phyloP scores from a whole-genome alignment of 1,140 invertebrate genomes.

The Zaprionus camerounensis region DNA sequence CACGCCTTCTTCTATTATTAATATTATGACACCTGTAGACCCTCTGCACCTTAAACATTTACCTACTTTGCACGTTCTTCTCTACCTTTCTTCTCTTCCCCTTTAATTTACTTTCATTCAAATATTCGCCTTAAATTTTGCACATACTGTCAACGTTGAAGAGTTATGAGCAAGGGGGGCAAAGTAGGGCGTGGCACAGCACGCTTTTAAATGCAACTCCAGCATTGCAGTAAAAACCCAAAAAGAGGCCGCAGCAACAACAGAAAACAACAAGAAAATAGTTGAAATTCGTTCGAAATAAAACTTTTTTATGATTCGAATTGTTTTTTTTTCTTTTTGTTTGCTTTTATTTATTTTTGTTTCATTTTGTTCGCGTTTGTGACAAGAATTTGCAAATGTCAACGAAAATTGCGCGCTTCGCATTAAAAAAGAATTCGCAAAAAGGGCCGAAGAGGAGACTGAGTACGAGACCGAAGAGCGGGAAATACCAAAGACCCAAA shows the following conservation, averaged over 20 bases:
- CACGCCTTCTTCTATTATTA: neutral
- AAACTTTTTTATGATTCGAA: conserved; percentile 38
- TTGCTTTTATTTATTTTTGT: conserved; percentile 22
- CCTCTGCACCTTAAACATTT: conserved; percentile 64
- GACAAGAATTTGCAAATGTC: conserved; percentile 82
- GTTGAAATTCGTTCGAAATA: conserved; percentile 66
- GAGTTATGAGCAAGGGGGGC: neutral
- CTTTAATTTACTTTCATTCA: conserved; percentile 66
- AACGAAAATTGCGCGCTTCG: conserved; percentile 75
- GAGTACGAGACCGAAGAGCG: conserved; percentile 4
- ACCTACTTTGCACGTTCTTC: conserved; percentile 50
- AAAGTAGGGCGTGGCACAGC: neutral
- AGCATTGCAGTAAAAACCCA: conserved; percentile 43
- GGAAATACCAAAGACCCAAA: conserved; percentile 50
- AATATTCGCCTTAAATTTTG: conserved; percentile 61
- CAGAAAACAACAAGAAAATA: conserved; percentile 63
- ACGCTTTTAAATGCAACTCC: conserved; percentile 71
- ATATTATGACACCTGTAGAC: neutral
- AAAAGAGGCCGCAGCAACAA: conserved; percentile 27
- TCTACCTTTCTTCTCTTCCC: neutral
- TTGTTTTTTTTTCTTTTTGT: conserved; percentile 22
- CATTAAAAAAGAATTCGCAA: conserved; percentile 72
- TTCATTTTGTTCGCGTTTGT: conserved; percentile 59
- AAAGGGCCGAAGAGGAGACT: conserved; percentile 50
- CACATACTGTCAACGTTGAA: conserved; percentile 13